Evolutionary conservation across 2,888 invertebrate species (phyloP).

Genomic region (Cosmia trapezina): DNA sequence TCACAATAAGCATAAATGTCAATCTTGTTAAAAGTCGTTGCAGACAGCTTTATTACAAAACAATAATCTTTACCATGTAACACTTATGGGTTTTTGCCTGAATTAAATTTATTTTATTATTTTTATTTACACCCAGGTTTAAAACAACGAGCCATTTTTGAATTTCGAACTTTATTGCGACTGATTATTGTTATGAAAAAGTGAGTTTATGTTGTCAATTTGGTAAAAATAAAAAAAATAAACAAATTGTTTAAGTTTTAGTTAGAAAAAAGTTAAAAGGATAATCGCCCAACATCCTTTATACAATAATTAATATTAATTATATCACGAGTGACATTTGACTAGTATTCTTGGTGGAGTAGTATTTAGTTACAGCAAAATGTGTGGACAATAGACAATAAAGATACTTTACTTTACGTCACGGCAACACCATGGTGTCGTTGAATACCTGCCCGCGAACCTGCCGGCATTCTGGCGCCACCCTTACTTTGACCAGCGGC

Average conservation of each 20-base stretch:
- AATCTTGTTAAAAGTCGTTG: too few relatives aligned
- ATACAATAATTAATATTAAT: not conserved
- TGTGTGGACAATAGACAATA: conserved; percentile 30
- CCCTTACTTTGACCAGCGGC: conserved; percentile 69
- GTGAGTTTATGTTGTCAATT: too few relatives aligned
- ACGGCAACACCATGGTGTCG: conserved; percentile 67
- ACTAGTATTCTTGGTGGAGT: not conserved
- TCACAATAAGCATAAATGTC: too few relatives aligned
- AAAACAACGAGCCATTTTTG: too few relatives aligned
- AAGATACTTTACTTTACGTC: conserved; percentile 21
- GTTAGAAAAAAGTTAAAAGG: not conserved
- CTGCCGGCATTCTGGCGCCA: conserved; percentile 82
- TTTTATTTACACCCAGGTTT: too few relatives aligned
- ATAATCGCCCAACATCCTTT: not conserved
- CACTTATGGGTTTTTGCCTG: too few relatives aligned
- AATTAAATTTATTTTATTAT: too few relatives aligned
- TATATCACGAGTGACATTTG: not conserved
- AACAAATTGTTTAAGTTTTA: not conserved
- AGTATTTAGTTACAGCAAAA: conserved; percentile 13
- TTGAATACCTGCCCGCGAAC: conserved; percentile 79
- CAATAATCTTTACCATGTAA: too few relatives aligned
- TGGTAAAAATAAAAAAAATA: too few relatives aligned
- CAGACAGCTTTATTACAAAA: too few relatives aligned
- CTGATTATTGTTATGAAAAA: too few relatives aligned
- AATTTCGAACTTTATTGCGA: not conserved